Conservation (phyloP, 2,888 invertebrate species). For the Julus scanicus region DNA sequence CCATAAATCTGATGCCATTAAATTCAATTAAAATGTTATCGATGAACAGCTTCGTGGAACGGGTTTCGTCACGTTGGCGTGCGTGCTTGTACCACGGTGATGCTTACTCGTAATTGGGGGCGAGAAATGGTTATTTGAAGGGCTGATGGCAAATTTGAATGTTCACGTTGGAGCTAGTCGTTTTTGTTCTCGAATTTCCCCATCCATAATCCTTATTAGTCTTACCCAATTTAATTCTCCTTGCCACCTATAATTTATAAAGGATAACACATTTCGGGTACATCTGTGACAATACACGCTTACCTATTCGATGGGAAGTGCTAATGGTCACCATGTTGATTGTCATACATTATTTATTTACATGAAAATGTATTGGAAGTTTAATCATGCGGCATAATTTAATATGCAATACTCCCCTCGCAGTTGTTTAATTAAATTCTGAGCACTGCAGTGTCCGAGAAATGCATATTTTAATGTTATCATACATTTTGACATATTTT, state of each 20-base stretch:
- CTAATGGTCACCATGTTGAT: too few species aligned
- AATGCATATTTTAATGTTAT: too few species aligned
- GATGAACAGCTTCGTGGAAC: not conserved
- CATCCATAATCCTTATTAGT: not conserved
- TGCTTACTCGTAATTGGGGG: not conserved
- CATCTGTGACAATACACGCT: too few species aligned
- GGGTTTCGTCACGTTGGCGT: slow-evolving; percentile 3
- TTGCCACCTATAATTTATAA: not conserved
- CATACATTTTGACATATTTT: too few species aligned
- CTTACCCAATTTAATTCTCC: not conserved
- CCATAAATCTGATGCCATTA: slow-evolving; percentile 1
- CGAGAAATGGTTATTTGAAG: not conserved
- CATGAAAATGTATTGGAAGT: too few species aligned
- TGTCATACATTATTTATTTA: too few species aligned
- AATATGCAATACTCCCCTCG: too few species aligned
- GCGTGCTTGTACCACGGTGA: not conserved
- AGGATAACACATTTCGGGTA: not conserved
- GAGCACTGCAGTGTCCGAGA: too few species aligned
- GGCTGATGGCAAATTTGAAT: not conserved
- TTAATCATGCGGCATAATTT: too few species aligned
- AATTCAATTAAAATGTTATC: slow-evolving; percentile 42
- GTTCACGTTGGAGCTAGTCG: not conserved
- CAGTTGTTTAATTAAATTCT: too few species aligned
- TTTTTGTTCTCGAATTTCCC: not conserved
- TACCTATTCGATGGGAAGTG: too few species aligned